Conservation (phyloP, 2,888 invertebrate species). For the Drosophila imparisetae region DNA sequence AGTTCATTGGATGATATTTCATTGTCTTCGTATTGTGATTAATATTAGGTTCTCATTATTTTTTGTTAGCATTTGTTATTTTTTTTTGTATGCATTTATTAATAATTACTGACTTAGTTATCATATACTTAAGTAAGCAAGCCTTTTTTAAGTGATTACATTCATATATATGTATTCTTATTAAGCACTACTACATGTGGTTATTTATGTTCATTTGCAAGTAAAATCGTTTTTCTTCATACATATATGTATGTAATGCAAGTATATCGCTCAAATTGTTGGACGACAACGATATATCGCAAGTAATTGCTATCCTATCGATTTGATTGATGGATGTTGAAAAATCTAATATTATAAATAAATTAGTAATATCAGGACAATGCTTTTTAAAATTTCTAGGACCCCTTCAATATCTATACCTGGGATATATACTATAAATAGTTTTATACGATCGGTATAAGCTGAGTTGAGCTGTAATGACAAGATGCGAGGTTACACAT, state of each 20-base stretch:
- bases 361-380: conserved; percentile 2
- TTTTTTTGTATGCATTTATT: conserved; percentile 10
- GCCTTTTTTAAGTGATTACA: conserved; percentile 6
- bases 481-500: conserved; percentile 1
- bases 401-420: conserved; percentile 1
- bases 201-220: neutral
- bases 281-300: conserved; percentile 9
- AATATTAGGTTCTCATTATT: conserved; percentile 31
- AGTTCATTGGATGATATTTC: conserved; percentile 77
- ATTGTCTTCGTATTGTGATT: conserved; percentile 73
- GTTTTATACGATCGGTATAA: conserved; percentile 8
- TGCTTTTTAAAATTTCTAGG: neutral
- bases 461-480: conserved; percentile 1
- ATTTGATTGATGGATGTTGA: conserved; percentile 5
- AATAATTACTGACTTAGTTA: conserved; percentile 2
- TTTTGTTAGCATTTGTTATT: conserved; percentile 19
- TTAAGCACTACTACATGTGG: conserved; percentile 7
- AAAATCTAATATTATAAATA: neutral
- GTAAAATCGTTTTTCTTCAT: neutral
- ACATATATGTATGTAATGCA: neutral
- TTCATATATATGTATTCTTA: conserved; percentile 2
- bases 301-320: neutral
- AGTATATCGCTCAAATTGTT: neutral
- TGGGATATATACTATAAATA: conserved; percentile 2
- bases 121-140: conserved; percentile 18